Base-by-base conservation (phyloP, 2,888 invertebrate genomes). In the Gnatocerus cornutus region DNA sequence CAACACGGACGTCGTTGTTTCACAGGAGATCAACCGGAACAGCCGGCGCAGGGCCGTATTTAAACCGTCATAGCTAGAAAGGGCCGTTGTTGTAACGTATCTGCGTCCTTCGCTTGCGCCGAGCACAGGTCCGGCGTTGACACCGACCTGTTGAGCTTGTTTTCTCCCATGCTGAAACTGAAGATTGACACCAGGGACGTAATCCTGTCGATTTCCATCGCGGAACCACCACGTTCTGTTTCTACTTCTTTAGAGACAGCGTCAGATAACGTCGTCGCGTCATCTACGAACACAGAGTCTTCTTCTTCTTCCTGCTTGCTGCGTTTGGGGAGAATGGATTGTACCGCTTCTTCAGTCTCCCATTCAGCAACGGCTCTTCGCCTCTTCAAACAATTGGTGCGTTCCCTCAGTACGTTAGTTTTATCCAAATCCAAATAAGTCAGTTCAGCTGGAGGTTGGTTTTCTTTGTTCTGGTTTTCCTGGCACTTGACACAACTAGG, bases 151-250 rank as follows among this genome's bases (percentile, higher is more conserved):
- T 85, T 86, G 72, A 84, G 79, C 75, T 84, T 83, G 48, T 73
- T 73, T 33, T 77, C 79, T 12, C 76, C 78, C 81, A 84, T 85
- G 59, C 87, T 87, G 77, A 89, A 89, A 78, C 88, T 88, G 81
- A 89, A 88, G 76, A 88, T 88, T 55, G 88, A 88, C 72, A 89
- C 89, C 71, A 89, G 79, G 68, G 87, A 88, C 41, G 89, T 88
- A 72, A 89, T 88, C 73, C 88, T 84, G 80, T 89, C 88, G 74
- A 89, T 88, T 80, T 88, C 88, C 88, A 88, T 88, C 8, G 85
- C 83, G 3, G 84, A 83, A 12, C 71, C 58, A 12, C 71, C 58
- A 43, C 16, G 69, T 41, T 68, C 64, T 56, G 75, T 75, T 29
- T 71, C 75, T 7, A 78, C 72, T 63, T 79, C 78, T 63, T 78